Base-by-base conservation (phyloP, 2,797 vertebrate genomes). In the Lacerta agilis region DNA sequence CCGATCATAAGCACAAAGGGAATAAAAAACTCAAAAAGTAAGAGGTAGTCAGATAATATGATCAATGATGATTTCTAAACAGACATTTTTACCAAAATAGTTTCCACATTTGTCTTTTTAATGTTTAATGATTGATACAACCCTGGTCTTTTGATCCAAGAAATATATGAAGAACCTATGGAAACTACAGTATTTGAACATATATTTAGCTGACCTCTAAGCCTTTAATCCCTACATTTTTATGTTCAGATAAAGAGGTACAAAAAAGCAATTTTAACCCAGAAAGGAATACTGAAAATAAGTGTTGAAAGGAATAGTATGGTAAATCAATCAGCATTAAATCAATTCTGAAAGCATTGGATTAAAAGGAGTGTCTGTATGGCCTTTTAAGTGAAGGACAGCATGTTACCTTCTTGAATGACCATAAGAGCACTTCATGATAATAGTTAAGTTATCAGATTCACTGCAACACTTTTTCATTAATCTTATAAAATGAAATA, bases 91-190 rank as follows among this genome's bases (percentile, higher is more conserved):
- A 72, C 41, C 58, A 87, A 86, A 82, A 43, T 89, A 89, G 72
- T 87, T 89, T 93, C 92, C 45, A 4, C 43, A n/a, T 82, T 83
- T 89, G 71, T 91, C 36, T 88, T 92, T 88, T 87, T 45, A 5
- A 6, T 86, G 67, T 36, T 64, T 86, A 66, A 67, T 88, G 4
- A 2, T 0, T 38, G 3, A 41, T 81, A 76, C 49, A 49, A 86
- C 41, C 73, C 29, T 77, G 3, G 11, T 10, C 0, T 87, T 85
- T 43, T 82, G 58, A 78, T 61, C 27, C 38, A 33, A 76, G 81
- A 82, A 69, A 64, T 11, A 69, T 73, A n/a, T 38, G 36, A 82
- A 55, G 5, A 25, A 69, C 1, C 77, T 77, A 36, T 67, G 58
- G 88, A 91, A 43, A 0, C 0, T 67, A 0, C 29, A 49, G 49